Evolutionary conservation across 2,888 invertebrate genomes (phyloP).

Genomic region (Agrilus biguttatus): DNA sequence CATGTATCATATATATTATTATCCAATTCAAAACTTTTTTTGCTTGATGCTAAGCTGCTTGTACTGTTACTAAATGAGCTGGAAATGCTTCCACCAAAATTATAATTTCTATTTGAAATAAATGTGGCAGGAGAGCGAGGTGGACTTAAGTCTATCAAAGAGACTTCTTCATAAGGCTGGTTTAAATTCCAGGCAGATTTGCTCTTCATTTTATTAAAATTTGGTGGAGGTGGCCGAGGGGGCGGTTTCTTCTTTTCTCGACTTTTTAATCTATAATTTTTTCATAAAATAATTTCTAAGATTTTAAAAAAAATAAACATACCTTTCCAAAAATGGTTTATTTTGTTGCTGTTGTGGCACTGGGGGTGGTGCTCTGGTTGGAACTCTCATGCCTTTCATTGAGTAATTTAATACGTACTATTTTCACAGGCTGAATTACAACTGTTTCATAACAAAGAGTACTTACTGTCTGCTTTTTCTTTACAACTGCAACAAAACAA

Average conservation of each 20-base stretch:
- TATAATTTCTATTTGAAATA: slow-evolving; percentile 24
- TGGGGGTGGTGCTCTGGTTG: slow-evolving; percentile 14
- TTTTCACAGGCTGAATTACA: background rate
- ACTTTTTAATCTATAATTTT: background rate
- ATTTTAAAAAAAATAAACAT: background rate
- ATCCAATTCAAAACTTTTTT: slow-evolving; percentile 67
- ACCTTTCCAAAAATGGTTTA: slow-evolving; percentile 4
- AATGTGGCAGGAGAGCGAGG: slow-evolving; percentile 25
- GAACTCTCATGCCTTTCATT: slow-evolving; percentile 15
- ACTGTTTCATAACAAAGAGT: too few species aligned
- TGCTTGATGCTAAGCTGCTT: slow-evolving; percentile 49
- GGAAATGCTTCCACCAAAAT: slow-evolving; percentile 27
- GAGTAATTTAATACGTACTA: slow-evolving; percentile 7
- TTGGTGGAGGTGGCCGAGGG: slow-evolving; percentile 58
- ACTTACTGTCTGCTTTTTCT: too few species aligned
- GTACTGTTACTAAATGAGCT: slow-evolving; percentile 30
- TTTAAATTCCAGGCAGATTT: slow-evolving; percentile 24
- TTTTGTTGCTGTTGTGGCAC: slow-evolving; percentile 8
- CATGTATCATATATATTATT: slow-evolving; percentile 32
- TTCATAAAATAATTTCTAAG: too few species aligned
- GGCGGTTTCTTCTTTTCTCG: slow-evolving; percentile 50
- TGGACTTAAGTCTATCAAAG: slow-evolving; percentile 39
- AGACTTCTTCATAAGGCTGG: slow-evolving; percentile 24
- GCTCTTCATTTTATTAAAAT: slow-evolving; percentile 26
- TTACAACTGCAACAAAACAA: too few species aligned